Base-by-base conservation (phyloP, 2,113 vertebrate species). In the Solea senegalensis region DNA sequence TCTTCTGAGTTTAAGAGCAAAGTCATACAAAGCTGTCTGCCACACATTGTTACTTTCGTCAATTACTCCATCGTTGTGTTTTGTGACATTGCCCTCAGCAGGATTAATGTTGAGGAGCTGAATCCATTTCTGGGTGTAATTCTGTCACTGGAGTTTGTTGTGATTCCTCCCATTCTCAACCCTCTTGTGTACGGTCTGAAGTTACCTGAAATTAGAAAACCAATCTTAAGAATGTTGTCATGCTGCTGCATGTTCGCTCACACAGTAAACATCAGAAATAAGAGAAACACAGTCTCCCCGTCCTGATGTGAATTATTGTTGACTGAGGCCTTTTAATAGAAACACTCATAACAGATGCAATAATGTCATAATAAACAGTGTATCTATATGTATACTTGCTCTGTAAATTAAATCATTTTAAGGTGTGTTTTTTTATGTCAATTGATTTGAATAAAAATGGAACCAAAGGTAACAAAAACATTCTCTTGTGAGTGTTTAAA, bases 131-230 rank as follows among this genome's bases (percentile, higher is more conserved):
- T 87, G 5, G 72, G 65, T 8, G 5, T 86, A 0, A 53, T 89
- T 76, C 16, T 90, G 12, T 88, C 88, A 51, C 75, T 91, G 7
- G 90, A 91, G 67, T 90, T 88, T 76, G 67, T 91, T n/a, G 48
- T 86, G 43, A 85, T 88, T 57, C 82, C 87, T 26, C 82, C 85
- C 5, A 66, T 88, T 53, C 4, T 86, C 27, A 86, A 87, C 70
- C 83, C 88, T 65, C 74, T 91, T 5, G 68, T 89, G 1, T 89
- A 88, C 41, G 86, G 83, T 14, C 68, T 88, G 26, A 85, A 89
- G 28, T 57, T 89, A 48, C 74, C 83, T 62, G 65, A 89, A 69
- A 86, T 90, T n/a, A 75, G 67, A 62, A 81, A 62, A 54, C n/a
- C 9, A 9, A 50, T 81, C 0, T 41, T 63, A 0, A 76, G 45